Conservation (phyloP, 2,797 vertebrate genomes). For the Urosaurus nigricauda region DNA sequence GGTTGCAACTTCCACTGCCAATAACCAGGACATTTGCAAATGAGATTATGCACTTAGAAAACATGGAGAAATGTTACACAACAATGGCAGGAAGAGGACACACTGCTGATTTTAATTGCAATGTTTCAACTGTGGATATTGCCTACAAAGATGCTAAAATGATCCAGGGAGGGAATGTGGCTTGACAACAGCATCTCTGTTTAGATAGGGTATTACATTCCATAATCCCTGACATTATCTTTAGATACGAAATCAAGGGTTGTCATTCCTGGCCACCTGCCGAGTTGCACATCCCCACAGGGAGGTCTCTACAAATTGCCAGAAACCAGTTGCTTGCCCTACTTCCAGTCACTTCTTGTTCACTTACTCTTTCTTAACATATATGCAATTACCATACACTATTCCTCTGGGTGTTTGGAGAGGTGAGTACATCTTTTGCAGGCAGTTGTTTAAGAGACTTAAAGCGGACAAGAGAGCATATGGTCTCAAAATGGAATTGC, state of each 20-base stretch:
- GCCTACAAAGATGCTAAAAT: not conserved
- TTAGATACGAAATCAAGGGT: not conserved
- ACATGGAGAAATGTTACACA: conserved; percentile 29
- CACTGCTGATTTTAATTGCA: not conserved
- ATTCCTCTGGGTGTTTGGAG: not conserved
- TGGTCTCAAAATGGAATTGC: too few relatives aligned
- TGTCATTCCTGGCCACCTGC: not conserved
- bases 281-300: not conserved
- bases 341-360: not conserved
- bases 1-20: conserved; percentile 7
- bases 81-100: not conserved
- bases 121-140: not conserved
- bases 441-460: too few relatives aligned
- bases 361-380: too few relatives aligned
- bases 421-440: too few relatives aligned
- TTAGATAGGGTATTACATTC: not conserved
- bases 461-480: too few relatives aligned
- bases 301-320: not conserved
- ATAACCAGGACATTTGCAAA: conserved; percentile 25
- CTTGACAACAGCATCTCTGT: not conserved
- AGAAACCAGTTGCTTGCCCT: not conserved
- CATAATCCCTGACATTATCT: not conserved
- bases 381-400: too few relatives aligned
- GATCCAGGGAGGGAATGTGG: too few relatives aligned
- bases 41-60: conserved; percentile 26